Conservation (phyloP, 2,888 invertebrate species). For the Drosophila paramelanica region DNA sequence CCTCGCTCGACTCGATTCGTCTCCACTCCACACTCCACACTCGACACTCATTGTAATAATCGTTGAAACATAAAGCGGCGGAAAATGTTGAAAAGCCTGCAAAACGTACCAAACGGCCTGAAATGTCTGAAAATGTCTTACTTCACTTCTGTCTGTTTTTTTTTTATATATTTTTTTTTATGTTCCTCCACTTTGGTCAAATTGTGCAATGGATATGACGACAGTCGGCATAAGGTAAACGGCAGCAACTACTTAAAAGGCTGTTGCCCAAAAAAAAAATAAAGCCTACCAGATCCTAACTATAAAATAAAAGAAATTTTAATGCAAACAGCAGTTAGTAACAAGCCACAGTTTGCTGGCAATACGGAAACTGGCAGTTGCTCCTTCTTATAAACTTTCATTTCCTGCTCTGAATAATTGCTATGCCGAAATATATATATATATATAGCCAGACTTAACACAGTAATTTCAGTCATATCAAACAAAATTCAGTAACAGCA, state of each 20-base stretch:
- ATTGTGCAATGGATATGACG: constrained; percentile 69
- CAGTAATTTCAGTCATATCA: too few species aligned
- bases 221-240: constrained; percentile 31
- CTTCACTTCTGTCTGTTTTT: constrained; percentile 49
- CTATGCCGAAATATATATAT: too few species aligned
- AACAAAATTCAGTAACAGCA: too few species aligned
- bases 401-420: background rate
- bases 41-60: constrained; percentile 68
- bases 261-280: background rate
- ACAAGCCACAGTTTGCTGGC: background rate
- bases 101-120: constrained; percentile 43
- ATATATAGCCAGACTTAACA: too few species aligned
- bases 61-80: constrained; percentile 75
- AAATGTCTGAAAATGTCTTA: constrained; percentile 63
- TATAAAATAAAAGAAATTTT: too few species aligned
- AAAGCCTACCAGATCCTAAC: background rate
- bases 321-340: too few species aligned
- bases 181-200: constrained; percentile 30
- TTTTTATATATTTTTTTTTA: constrained; percentile 8
- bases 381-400: too few species aligned
- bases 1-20: constrained; percentile 56
- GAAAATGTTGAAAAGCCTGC: constrained; percentile 71
- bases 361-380: background rate
- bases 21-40: constrained; percentile 48
- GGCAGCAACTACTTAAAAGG: constrained; percentile 15